Evolutionary conservation across 1,140 invertebrate species (phyloP).

Genomic region (Sycobia sp.): DNA sequence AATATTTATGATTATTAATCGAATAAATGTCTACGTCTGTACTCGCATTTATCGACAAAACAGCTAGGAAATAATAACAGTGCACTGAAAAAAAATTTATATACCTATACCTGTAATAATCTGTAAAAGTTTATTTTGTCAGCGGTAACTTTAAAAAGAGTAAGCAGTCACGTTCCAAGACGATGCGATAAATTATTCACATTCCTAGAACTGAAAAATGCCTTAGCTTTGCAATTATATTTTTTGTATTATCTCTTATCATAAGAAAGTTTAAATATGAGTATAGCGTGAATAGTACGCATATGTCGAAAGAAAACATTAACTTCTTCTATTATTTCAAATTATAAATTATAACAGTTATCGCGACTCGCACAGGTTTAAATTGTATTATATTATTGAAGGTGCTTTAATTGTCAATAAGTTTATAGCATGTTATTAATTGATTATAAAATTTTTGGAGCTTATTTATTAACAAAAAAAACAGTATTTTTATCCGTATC

Average conservation of each 20-base stretch:
- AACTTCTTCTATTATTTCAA: slow-evolving; percentile 20
- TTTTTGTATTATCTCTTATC: slow-evolving; percentile 44
- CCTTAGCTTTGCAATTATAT: slow-evolving; percentile 49
- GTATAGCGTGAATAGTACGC: slow-evolving; percentile 16
- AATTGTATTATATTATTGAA: slow-evolving; percentile 43
- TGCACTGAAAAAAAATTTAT: slow-evolving; percentile 16
- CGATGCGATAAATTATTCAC: slow-evolving; percentile 39
- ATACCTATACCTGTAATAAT: too few species aligned
- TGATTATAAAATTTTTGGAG: slow-evolving; percentile 25
- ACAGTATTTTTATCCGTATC: slow-evolving; percentile 28
- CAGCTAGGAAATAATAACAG: slow-evolving; percentile 27
- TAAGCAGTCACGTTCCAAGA: slow-evolving; percentile 5
- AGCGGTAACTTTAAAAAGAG: not conserved
- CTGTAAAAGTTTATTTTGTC: slow-evolving; percentile 13
- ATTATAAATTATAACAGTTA: slow-evolving; percentile 34
- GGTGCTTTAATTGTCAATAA: slow-evolving; percentile 41
- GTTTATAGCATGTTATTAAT: slow-evolving; percentile 20
- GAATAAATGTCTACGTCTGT: slow-evolving; percentile 44
- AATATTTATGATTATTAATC: slow-evolving; percentile 37
- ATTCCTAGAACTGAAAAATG: slow-evolving; percentile 42
- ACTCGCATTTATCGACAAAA: slow-evolving; percentile 44
- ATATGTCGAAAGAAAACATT: slow-evolving; percentile 5
- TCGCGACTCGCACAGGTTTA: slow-evolving; percentile 25
- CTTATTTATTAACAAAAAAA: slow-evolving; percentile 33
- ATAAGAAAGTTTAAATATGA: slow-evolving; percentile 23